Evolutionary conservation across 2,888 invertebrate genomes (phyloP), one percentile per base, ranked within the genome.

Genomic region (Epirrhoe alternata): DNA sequence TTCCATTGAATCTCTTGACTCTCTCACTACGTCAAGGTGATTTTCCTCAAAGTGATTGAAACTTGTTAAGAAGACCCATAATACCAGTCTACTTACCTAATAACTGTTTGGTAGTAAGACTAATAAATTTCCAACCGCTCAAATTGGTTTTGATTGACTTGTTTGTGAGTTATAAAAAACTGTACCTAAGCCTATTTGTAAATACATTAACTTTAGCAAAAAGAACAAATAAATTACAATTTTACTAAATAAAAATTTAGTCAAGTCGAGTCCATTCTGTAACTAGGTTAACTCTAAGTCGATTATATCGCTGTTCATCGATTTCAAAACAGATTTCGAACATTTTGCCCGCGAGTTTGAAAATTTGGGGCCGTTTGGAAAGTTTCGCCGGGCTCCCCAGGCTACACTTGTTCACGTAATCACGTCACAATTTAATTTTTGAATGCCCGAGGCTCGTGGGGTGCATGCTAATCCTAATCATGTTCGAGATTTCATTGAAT

Each of bases 401-500:
- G 50, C 68, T 51, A 57, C 57, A 58, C 61, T 68, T 64, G 57
- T 49, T 31, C 42, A 12, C 50, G 38, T 64, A 64, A 64, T 59
- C 59, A 55, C 49, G 64, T 55, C 54, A 53, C 64, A 64, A 68
- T 68, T 68, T 64, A 64, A 68, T 68, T 68, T 65, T 64, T 45
- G 33, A 64, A 58, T 68, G 61, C 64, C 57, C 57, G 42, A 61
- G 45, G 64, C 61, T 68, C 64, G 60, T 57, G 60, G 64, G 64
- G 53, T 68, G 61, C 61, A 68, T 64, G 53, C 63, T 58, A 45
- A 68, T 56, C 57, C 66, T 68, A 69, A 68, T 69, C 59, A 68
- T 60, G 64, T 53, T 68, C 49, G 50, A 51, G 61, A 69, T 72
- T 69, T 68, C 63, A 72, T 69, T 64, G 66, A 68, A 72, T 61